These are phyloP conservation scores for Brachyhypopomus occidentalis DNA, from an alignment of 2,113 vertebrate species.

Conservation along the genomic window DNA sequence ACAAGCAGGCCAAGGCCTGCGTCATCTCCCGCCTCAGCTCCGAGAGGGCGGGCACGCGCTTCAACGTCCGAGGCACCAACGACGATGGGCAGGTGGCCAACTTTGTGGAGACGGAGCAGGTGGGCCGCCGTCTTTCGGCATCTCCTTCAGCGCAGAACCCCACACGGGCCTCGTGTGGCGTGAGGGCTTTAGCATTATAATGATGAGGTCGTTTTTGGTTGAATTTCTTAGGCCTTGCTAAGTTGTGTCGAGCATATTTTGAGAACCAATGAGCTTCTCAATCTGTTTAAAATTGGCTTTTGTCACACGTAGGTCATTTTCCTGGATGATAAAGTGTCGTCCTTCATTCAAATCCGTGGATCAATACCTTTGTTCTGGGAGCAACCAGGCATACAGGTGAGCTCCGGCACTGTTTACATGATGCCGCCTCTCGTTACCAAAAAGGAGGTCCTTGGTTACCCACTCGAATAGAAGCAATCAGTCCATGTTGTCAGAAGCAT, in stretches of 20 bases:
- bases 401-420: constrained; percentile 8
- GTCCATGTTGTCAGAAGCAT: constrained; percentile 70
- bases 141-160: neutral
- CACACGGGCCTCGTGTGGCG: no score
- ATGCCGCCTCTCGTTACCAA: neutral
- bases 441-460: neutral
- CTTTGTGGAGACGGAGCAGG: constrained; percentile 98
- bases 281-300: neutral
- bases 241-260: neutral
- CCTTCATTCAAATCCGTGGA: constrained; percentile 97
- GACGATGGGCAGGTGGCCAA: constrained; percentile 97
- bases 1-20: constrained; percentile 97
- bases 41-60: constrained; percentile 92
- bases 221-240: neutral
- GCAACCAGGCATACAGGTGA: constrained; percentile 95
- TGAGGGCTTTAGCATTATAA: no score
- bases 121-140: constrained; percentile 54
- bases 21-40: constrained; percentile 96
- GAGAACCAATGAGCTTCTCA: neutral
- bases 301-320: constrained; percentile 83
- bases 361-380: constrained; percentile 98
- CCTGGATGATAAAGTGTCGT: constrained; percentile 91
- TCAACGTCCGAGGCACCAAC: constrained; percentile 96
- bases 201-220: no score
- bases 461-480: constrained; percentile 15